These are phyloP conservation scores for Amphiprion ocellaris DNA, from an alignment of 2,113 vertebrate species.

Conservation along the genomic window DNA sequence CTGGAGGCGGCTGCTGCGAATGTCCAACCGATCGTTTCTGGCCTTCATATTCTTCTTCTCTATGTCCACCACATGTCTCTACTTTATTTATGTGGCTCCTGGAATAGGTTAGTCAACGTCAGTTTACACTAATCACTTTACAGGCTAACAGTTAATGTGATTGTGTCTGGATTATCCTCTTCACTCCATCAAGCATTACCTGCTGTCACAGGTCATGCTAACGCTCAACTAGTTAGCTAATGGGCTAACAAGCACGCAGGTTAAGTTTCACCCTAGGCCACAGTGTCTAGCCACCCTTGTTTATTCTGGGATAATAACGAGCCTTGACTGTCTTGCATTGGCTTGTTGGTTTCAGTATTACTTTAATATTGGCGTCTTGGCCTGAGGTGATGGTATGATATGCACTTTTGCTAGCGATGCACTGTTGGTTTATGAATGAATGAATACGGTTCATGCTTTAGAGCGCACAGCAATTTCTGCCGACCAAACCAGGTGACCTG, in stretches of 20 bases:
- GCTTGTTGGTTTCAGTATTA: too few relatives aligned
- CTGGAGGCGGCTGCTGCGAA: constrained; percentile 89
- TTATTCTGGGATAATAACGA: neutral
- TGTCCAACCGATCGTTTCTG: constrained; percentile 94
- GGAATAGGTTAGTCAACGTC: constrained; percentile 90
- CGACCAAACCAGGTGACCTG: too few relatives aligned
- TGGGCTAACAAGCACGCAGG: constrained; percentile 31
- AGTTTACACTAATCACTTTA: neutral
- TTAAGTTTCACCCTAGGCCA: neutral
- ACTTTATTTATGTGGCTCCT: constrained; percentile 96
- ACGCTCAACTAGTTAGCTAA: constrained; percentile 17
- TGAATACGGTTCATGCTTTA: too few relatives aligned
- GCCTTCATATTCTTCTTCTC: constrained; percentile 97
- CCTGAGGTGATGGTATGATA: too few relatives aligned
- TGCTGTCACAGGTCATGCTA: constrained; percentile 15
- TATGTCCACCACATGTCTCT: constrained; percentile 94
- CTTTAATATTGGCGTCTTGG: too few relatives aligned
- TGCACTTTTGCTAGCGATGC: too few relatives aligned
- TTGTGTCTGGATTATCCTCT: constrained; percentile 44
- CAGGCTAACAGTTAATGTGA: constrained; percentile 37
- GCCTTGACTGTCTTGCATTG: too few relatives aligned
- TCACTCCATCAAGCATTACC: neutral
- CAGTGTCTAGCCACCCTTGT: neutral
- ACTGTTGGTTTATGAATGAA: too few relatives aligned
- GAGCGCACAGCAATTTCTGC: too few relatives aligned